phyloP scores from a whole-genome alignment of 2,113 vertebrate genomes.

The Hippoglossus stenolepis region DNA sequence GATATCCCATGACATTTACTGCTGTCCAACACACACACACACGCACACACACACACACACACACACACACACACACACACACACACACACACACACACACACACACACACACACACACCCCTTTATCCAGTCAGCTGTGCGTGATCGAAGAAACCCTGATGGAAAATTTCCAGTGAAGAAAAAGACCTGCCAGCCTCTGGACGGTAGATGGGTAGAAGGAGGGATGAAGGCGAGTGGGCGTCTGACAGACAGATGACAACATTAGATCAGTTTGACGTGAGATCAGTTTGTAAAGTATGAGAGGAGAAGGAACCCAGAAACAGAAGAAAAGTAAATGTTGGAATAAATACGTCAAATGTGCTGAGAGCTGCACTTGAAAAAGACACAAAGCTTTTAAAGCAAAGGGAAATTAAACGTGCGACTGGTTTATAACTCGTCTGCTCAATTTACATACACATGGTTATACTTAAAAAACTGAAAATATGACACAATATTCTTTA shows the following conservation, averaged over 20 bases:
- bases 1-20: slow-evolving; percentile 70
- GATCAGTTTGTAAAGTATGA: not conserved
- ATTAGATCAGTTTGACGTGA: not conserved
- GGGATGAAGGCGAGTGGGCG: not conserved
- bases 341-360: not conserved
- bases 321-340: not conserved
- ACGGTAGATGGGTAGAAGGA: not conserved
- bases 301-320: not conserved
- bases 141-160: slow-evolving; percentile 50
- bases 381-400: too few relatives aligned
- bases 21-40: slow-evolving; percentile 43
- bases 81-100: slow-evolving; percentile 20
- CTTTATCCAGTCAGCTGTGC: slow-evolving; percentile 13
- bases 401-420: too few relatives aligned
- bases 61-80: slow-evolving; percentile 21
- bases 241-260: not conserved
- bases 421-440: too few relatives aligned
- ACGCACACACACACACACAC: slow-evolving; percentile 23
- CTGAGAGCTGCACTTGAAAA: not conserved
- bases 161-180: slow-evolving; percentile 46
- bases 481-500: too few relatives aligned
- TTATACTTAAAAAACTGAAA: too few relatives aligned
- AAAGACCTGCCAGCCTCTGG: slow-evolving; percentile 12
- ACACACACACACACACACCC: slow-evolving; percentile 17
- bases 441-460: too few relatives aligned